Evolutionary conservation across 2,113 vertebrate genomes (phyloP).

Genomic region (Ochotona princeps): DNA sequence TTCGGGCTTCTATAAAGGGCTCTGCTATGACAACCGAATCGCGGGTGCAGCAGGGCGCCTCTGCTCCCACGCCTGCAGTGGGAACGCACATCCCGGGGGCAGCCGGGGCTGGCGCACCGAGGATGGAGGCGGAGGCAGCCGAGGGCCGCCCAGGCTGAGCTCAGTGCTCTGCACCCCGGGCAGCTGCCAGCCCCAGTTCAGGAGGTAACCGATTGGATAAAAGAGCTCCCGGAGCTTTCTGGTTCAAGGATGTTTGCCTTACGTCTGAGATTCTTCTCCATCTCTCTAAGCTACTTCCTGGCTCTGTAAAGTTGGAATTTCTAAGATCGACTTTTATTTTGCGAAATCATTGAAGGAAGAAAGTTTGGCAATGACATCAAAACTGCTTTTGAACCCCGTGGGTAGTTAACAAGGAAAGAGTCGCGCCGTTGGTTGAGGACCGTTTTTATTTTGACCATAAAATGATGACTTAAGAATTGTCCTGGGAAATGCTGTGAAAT

Average conservation of each 20-base stretch:
- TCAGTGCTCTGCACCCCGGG: neutral
- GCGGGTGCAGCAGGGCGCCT: neutral
- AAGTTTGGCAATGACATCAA: conserved; percentile 10
- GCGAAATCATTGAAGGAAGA: neutral
- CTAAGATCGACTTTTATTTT: conserved; percentile 15
- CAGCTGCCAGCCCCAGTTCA: neutral
- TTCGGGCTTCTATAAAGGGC: neutral
- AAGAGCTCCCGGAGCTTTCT: neutral
- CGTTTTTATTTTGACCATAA: conserved; percentile 58
- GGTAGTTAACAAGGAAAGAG: conserved; percentile 21
- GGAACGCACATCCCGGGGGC: neutral
- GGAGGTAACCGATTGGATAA: conserved; percentile 53
- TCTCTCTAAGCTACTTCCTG: neutral
- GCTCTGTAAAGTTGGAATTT: neutral
- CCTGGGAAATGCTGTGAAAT: neutral
- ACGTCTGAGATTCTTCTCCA: neutral
- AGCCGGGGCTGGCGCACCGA: neutral
- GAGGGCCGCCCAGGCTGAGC: neutral
- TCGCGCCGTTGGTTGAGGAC: neutral
- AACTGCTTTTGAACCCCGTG: neutral
- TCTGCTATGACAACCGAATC: fast-evolving
- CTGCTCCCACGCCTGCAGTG: fast-evolving
- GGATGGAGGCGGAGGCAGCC: neutral
- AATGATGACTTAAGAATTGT: neutral
- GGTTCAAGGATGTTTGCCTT: neutral